phyloP scores from a whole-genome alignment of 2,797 vertebrate genomes.

The Momotus momota region DNA sequence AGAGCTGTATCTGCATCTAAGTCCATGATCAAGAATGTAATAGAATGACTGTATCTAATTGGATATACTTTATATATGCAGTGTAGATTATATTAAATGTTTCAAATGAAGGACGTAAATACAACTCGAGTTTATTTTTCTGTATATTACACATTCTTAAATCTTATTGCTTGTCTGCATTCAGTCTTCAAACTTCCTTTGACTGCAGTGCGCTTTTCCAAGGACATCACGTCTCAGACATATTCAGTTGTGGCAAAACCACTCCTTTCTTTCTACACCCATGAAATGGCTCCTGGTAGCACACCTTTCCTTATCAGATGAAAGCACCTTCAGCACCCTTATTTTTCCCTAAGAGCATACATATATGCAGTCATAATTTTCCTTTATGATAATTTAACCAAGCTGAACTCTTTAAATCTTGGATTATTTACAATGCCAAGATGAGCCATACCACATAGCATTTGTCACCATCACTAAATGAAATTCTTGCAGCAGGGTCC shows the following conservation, averaged over 20 bases:
- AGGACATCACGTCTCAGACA: neutral
- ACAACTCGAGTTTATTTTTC: neutral
- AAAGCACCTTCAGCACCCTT: neutral
- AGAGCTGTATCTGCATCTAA: neutral
- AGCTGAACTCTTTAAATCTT: neutral
- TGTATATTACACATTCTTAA: neutral
- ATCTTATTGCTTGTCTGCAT: neutral
- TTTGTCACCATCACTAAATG: neutral
- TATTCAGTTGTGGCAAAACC: neutral
- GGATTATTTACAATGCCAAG: neutral
- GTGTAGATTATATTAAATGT: neutral
- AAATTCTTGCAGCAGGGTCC: neutral
- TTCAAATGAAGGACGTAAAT: constrained; percentile 26
- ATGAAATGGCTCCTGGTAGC: neutral
- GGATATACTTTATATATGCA: neutral
- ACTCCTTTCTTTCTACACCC: neutral
- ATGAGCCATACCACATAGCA: neutral
- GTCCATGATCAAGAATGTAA: neutral
- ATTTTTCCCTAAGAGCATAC: neutral
- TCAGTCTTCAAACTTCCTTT: neutral
- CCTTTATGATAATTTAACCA: neutral
- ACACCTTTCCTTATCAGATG: neutral
- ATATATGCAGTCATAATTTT: neutral
- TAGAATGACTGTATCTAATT: neutral
- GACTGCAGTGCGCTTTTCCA: neutral